Evolutionary conservation across 2,888 invertebrate genomes (phyloP).

Genomic region (Netelia inedita): DNA sequence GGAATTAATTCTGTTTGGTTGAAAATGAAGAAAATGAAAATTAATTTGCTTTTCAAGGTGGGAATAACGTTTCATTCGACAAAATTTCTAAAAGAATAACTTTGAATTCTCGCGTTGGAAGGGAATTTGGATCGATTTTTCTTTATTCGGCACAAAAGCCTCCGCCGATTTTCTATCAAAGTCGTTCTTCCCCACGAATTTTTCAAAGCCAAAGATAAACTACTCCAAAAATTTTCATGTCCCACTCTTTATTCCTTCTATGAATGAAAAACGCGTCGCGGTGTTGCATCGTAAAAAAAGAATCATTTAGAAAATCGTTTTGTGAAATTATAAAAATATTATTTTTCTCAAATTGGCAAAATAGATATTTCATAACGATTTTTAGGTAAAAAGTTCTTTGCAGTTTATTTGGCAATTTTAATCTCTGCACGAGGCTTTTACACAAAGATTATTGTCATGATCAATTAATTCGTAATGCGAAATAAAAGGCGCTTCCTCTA

Average conservation of each 20-base stretch:
- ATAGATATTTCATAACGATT: background rate
- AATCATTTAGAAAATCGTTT: background rate
- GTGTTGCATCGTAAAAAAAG: background rate
- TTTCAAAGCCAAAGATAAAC: slow-evolving; percentile 70
- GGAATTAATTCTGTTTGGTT: background rate
- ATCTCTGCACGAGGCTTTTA: background rate
- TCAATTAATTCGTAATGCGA: background rate
- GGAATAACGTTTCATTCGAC: background rate
- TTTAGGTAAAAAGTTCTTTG: background rate
- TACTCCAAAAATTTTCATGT: slow-evolving; percentile 60
- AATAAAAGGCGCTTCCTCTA: slow-evolving; percentile 58
- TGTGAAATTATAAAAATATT: background rate
- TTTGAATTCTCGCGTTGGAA: background rate
- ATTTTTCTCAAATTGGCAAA: background rate
- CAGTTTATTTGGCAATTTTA: background rate
- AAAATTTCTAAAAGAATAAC: background rate
- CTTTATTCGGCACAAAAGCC: background rate
- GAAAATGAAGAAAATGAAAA: background rate
- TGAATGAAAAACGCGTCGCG: background rate
- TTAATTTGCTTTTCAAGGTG: background rate
- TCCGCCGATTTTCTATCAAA: background rate
- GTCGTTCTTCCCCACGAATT: slow-evolving; percentile 19
- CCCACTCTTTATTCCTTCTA: background rate
- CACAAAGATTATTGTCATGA: background rate
- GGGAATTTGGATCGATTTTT: background rate